phyloP scores from a whole-genome alignment of 2,888 invertebrate genomes.

The Stenichneumon culpator region DNA sequence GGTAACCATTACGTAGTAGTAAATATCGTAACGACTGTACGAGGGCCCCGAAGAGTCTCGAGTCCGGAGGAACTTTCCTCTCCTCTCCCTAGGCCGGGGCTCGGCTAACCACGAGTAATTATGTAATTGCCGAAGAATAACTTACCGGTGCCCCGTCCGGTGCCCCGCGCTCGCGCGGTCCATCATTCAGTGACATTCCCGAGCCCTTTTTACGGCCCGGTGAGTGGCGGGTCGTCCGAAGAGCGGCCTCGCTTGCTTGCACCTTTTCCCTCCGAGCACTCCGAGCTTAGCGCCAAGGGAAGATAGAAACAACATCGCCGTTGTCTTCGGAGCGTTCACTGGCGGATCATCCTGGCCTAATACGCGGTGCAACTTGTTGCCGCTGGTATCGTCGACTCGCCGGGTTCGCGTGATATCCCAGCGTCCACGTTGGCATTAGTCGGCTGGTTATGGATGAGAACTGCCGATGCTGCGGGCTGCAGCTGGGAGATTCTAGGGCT shows the following conservation, averaged over 20 bases:
- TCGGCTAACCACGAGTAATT: conserved; percentile 82
- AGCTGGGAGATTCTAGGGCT: conserved; percentile 7
- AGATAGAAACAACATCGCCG: neutral
- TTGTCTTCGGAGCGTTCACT: neutral
- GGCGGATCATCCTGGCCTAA: neutral
- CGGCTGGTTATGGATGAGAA: neutral
- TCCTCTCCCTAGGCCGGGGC: conserved; percentile 6
- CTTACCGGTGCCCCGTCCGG: conserved; percentile 79
- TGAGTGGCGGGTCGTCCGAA: conserved; percentile 80
- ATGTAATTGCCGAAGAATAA: conserved; percentile 85
- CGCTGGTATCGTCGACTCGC: neutral
- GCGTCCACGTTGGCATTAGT: conserved; percentile 41
- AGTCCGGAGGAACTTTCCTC: conserved; percentile 24
- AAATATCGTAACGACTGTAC: conserved; percentile 84
- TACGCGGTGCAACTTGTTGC: conserved; percentile 10
- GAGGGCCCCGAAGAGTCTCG: conserved; percentile 67
- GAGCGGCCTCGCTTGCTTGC: conserved; percentile 26
- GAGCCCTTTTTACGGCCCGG: conserved; percentile 81
- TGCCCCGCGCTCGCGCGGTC: conserved; percentile 76
- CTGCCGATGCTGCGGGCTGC: neutral
- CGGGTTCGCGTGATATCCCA: conserved; percentile 69
- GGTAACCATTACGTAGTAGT: conserved; percentile 84
- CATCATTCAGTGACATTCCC: conserved; percentile 85
- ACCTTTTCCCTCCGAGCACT: neutral
- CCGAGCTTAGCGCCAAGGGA: neutral